A percentile compares a stretch with the other conserved stretches of the same genome.
phyloP scores from a whole-genome alignment of 2,888 invertebrate species.

The Marasmarcha lunaedactyla region DNA sequence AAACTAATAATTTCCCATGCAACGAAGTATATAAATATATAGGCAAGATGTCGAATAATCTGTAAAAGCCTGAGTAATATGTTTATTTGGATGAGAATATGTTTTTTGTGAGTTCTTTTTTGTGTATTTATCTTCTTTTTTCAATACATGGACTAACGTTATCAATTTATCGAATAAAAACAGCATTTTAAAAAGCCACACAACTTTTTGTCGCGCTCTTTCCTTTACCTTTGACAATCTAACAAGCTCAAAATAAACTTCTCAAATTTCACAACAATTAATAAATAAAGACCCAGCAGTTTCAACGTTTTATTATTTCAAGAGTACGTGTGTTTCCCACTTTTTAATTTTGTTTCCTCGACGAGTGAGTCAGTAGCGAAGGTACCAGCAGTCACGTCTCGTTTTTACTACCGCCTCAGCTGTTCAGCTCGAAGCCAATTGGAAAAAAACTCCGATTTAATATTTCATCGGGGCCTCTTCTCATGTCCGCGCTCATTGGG shows the following conservation, averaged over 20 bases:
- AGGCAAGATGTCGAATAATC: too few relatives aligned
- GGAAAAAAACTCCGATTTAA: conserved; percentile 50
- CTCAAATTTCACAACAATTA: neutral
- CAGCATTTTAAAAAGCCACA: too few relatives aligned
- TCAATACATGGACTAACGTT: too few relatives aligned
- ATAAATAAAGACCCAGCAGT: neutral
- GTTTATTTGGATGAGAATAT: too few relatives aligned
- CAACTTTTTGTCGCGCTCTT: too few relatives aligned
- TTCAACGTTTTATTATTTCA: neutral
- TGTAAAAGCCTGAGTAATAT: too few relatives aligned
- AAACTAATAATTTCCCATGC: too few relatives aligned
- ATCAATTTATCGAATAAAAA: too few relatives aligned
- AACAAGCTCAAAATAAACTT: neutral
- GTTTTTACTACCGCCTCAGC: conserved; percentile 60
- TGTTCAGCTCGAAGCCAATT: conserved; percentile 43
- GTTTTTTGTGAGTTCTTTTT: too few relatives aligned
- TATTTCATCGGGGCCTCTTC: conserved; percentile 39
- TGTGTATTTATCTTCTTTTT: too few relatives aligned
- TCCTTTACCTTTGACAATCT: too few relatives aligned
- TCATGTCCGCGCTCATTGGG: conserved; percentile 31
- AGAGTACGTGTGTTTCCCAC: neutral
- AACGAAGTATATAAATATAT: too few relatives aligned
- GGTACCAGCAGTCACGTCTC: conserved; percentile 42
- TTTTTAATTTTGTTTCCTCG: conserved; percentile 1
- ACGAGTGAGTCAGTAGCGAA: neutral